Percentiles rank a stretch among this genome's conserved stretches.
Conservation (phyloP, 2,113 vertebrate species). For the Platichthys stellatus region DNA sequence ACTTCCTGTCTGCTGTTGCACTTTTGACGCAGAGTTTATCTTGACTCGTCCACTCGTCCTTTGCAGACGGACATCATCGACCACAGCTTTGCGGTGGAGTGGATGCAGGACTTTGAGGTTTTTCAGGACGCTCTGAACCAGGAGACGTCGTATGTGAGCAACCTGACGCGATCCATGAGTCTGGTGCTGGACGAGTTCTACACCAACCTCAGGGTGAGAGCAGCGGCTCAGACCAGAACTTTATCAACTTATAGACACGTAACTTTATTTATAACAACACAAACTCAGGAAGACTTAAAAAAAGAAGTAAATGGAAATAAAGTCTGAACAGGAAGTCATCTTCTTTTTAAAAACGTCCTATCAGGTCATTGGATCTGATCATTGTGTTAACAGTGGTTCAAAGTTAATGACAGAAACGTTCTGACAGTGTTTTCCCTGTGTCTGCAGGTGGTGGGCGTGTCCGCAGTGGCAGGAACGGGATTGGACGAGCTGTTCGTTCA, state of each 20-base stretch:
- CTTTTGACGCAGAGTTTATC: not conserved
- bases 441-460: conserved; percentile 93
- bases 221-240: not conserved
- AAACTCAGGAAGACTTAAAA: too few relatives aligned
- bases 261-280: too few relatives aligned
- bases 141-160: conserved; percentile 93
- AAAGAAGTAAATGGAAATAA: too few relatives aligned
- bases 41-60: not conserved
- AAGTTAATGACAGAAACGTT: too few relatives aligned
- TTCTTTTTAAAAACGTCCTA: too few relatives aligned
- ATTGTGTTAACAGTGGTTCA: too few relatives aligned
- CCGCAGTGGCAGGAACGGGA: conserved; percentile 90
- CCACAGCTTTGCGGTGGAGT: conserved; percentile 96
- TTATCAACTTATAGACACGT: not conserved
- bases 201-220: conserved; percentile 87
- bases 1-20: conserved; percentile 1
- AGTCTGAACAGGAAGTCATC: too few relatives aligned
- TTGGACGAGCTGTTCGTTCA: conserved; percentile 90
- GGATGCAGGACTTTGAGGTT: conserved; percentile 98
- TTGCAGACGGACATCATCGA: conserved; percentile 94
- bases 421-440: not conserved
- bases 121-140: conserved; percentile 97
- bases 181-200: conserved; percentile 98
- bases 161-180: conserved; percentile 97
- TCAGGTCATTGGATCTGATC: too few relatives aligned